These are phyloP conservation scores for Pangasius sanitwongsei DNA, from an alignment of 2,797 vertebrate species.

Conservation along the genomic window DNA sequence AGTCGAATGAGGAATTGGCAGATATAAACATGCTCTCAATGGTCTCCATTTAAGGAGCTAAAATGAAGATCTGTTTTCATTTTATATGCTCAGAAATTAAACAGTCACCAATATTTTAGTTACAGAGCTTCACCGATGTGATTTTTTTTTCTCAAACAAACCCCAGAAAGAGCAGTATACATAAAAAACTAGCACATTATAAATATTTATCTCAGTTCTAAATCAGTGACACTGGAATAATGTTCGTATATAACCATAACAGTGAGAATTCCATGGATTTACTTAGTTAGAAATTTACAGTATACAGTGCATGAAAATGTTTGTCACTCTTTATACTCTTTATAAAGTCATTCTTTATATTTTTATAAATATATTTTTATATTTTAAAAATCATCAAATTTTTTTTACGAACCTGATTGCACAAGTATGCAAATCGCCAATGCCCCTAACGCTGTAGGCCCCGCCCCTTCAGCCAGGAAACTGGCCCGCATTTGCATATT, in stretches of 20 bases:
- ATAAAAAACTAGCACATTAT: background rate
- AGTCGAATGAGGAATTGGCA: background rate
- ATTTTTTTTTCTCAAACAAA: background rate
- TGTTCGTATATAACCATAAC: background rate
- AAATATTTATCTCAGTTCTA: background rate
- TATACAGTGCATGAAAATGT: background rate
- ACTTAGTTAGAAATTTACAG: background rate
- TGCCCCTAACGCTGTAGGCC: background rate
- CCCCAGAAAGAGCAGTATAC: background rate
- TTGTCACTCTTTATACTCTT: background rate
- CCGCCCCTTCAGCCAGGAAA: background rate
- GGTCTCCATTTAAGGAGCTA: background rate
- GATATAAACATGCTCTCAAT: background rate
- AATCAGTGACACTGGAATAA: background rate
- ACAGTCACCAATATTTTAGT: background rate
- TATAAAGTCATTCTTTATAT: too few species aligned
- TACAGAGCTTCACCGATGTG: background rate
- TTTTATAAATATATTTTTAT: too few species aligned
- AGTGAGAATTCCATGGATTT: background rate
- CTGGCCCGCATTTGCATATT: background rate
- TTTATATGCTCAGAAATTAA: background rate
- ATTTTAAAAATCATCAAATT: too few species aligned
- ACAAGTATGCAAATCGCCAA: background rate
- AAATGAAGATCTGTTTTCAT: background rate
- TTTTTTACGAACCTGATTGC: background rate